Evolutionary conservation across 2,888 invertebrate species (phyloP).

Genomic region (Ommatoiulus sabulosus): DNA sequence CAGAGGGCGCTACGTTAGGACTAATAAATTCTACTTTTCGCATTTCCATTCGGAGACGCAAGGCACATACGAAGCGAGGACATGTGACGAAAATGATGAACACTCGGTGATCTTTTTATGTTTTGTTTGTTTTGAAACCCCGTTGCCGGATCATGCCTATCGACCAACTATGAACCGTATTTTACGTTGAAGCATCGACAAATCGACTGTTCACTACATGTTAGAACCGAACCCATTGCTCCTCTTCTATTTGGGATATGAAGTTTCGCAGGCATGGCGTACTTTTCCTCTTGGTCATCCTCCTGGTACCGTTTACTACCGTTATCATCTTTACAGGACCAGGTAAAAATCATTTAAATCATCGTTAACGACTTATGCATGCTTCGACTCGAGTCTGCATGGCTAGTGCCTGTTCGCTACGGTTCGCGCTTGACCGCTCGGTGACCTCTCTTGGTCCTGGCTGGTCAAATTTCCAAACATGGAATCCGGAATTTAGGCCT

Average conservation of each 20-base stretch:
- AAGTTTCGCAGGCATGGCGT: constrained; percentile 60
- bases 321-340: constrained; percentile 60
- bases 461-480: not conserved
- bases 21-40: constrained; percentile 34
- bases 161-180: not conserved
- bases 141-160: not conserved
- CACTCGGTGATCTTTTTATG: constrained; percentile 2
- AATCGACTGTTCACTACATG: constrained; percentile 20
- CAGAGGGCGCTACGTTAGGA: not conserved
- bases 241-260: constrained; percentile 54
- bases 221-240: constrained; percentile 3
- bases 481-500: constrained; percentile 7
- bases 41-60: not conserved
- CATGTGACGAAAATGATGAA: constrained; percentile 43
- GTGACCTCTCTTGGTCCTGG: not conserved
- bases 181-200: not conserved
- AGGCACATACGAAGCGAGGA: constrained; percentile 18
- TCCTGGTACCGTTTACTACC: constrained; percentile 59
- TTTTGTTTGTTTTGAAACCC: not conserved
- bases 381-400: not conserved
- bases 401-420: not conserved
- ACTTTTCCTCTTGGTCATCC: constrained; percentile 56
- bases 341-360: constrained; percentile 50
- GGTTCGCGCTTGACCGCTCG: not conserved
- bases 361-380: not conserved